These are phyloP conservation scores for Dasypogon diadema DNA, from an alignment of 2,888 invertebrate genomes.

Conservation along the genomic window DNA sequence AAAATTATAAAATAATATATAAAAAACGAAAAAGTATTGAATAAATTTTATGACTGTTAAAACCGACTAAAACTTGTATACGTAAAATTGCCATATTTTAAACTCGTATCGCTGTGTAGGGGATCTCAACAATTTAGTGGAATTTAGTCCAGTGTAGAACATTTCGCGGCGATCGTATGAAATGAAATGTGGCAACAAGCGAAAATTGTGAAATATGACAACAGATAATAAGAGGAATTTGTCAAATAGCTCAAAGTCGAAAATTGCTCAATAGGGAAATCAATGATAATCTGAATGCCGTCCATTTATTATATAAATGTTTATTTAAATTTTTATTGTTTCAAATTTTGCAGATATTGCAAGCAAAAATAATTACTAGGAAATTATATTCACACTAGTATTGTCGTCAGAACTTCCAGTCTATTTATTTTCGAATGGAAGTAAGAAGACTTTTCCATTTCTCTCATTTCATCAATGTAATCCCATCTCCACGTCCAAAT, in stretches of 20 bases:
- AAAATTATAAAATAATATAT: slow-evolving; percentile 39
- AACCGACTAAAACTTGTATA: slow-evolving; percentile 11
- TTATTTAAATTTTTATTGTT: slow-evolving; percentile 50
- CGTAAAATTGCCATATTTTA: slow-evolving; percentile 27
- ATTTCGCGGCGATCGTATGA: slow-evolving; percentile 20
- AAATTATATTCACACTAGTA: slow-evolving; percentile 37
- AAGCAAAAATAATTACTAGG: slow-evolving; percentile 40
- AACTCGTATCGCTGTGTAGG: neutral
- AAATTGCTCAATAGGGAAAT: slow-evolving; percentile 42
- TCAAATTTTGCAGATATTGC: slow-evolving; percentile 49
- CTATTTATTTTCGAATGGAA: slow-evolving; percentile 8
- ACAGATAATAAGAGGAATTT: slow-evolving; percentile 29
- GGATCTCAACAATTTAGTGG: slow-evolving; percentile 26
- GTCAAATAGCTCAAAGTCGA: slow-evolving; percentile 43
- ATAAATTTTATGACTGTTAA: slow-evolving; percentile 11
- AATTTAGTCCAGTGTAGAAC: slow-evolving; percentile 25
- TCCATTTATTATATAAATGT: slow-evolving; percentile 57
- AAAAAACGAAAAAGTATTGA: slow-evolving; percentile 37
- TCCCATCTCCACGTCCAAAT: neutral
- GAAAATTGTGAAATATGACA: slow-evolving; percentile 21
- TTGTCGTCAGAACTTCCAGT: slow-evolving; percentile 44
- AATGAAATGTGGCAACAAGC: slow-evolving; percentile 4
- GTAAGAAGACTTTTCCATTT: slow-evolving; percentile 18
- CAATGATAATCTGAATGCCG: slow-evolving; percentile 57
- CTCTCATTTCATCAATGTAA: slow-evolving; percentile 22